A percentile compares a stretch with the other conserved stretches of the same genome.
Conservation (phyloP, 2,797 vertebrate genomes). For the Enteromius afrohamiltoni region DNA sequence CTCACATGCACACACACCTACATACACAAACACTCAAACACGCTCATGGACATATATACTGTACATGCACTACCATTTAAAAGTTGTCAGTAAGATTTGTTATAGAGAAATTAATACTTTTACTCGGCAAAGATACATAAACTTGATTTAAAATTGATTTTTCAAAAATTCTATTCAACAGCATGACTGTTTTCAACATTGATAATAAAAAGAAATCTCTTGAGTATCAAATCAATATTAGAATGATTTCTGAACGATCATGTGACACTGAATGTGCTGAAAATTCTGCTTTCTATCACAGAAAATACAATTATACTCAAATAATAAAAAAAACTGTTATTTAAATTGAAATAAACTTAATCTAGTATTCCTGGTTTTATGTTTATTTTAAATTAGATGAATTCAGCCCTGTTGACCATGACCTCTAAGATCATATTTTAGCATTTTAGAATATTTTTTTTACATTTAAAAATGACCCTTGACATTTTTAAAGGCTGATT, state of each 20-base stretch:
- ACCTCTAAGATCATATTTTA: neutral
- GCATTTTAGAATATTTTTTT: neutral
- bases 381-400: neutral
- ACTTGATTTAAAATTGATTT: neutral
- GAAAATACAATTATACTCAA: neutral
- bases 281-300: neutral
- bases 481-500: neutral
- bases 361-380: neutral
- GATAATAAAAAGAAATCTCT: neutral
- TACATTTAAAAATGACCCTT: neutral
- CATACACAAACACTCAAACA: constrained; percentile 7
- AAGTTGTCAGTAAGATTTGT: neutral
- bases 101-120: neutral
- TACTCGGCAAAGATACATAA: neutral
- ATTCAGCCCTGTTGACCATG: neutral
- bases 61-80: neutral
- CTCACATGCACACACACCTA: neutral
- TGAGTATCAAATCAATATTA: neutral
- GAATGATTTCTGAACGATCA: neutral
- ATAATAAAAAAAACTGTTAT: neutral
- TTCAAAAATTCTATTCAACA: neutral
- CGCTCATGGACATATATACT: neutral
- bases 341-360: neutral
- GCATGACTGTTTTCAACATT: neutral
- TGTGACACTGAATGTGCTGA: neutral